Conservation (phyloP, 2,888 invertebrate genomes). For the Agriopis aurantiaria region DNA sequence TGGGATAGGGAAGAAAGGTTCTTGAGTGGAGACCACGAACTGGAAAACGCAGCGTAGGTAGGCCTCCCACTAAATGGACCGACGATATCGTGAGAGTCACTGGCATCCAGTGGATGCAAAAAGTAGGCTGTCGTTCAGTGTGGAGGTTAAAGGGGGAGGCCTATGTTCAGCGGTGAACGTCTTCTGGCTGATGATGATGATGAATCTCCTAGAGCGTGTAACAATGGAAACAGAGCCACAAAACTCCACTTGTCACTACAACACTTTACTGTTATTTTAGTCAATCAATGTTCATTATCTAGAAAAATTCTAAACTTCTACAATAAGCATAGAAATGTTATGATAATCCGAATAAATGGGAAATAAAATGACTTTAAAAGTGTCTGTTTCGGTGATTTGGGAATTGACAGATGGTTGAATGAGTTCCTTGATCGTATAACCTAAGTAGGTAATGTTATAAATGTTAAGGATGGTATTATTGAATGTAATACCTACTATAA, state of each 20-base stretch:
- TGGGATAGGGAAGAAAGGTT: too few species aligned
- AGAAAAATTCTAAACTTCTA: conserved; percentile 23
- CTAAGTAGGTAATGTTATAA: conserved; percentile 1
- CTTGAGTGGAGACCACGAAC: too few species aligned
- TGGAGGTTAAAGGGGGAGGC: too few species aligned
- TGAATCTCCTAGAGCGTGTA: not conserved
- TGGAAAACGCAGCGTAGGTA: too few species aligned
- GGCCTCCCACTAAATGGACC: too few species aligned
- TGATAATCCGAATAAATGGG: conserved; percentile 19
- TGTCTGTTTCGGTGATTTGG: conserved; percentile 8
- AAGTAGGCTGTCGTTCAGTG: too few species aligned
- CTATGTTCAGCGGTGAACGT: too few species aligned
- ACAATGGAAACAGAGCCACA: conserved; percentile 17
- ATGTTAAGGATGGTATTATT: conserved; percentile 3
- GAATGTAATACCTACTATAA: not conserved
- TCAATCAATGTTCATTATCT: conserved; percentile 26
- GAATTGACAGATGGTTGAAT: conserved; percentile 10
- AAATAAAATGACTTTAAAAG: conserved; percentile 21
- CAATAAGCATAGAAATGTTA: conserved; percentile 25
- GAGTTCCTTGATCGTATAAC: conserved; percentile 10
- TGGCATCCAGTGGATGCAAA: too few species aligned
- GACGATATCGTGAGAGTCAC: too few species aligned
- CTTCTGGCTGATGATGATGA: too few species aligned
- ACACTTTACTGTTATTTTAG: conserved; percentile 31
- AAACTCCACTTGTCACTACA: conserved; percentile 52